Conservation (phyloP, 2,797 vertebrate genomes). For the Borostomias antarcticus region DNA sequence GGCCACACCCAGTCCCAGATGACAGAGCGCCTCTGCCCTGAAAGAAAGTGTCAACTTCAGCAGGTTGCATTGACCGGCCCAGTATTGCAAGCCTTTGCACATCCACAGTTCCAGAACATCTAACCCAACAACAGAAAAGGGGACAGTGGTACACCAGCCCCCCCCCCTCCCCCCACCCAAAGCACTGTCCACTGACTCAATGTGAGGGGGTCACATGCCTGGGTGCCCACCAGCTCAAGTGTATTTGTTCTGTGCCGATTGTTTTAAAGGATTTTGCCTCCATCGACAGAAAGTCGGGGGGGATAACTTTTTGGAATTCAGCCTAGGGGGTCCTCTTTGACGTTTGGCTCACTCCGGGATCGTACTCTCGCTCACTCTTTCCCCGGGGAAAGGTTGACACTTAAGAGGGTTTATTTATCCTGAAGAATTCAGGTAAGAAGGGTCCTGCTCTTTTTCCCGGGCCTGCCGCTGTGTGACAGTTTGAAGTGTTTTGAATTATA, state of each 20-base stretch:
- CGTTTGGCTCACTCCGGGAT: constrained; percentile 66
- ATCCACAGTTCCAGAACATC: constrained; percentile 79
- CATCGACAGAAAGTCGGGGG: constrained; percentile 81
- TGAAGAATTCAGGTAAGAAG: constrained; percentile 76
- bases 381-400: constrained; percentile 62
- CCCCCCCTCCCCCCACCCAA: constrained; percentile 34
- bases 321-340: constrained; percentile 76
- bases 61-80: constrained; percentile 78
- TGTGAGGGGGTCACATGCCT: constrained; percentile 63
- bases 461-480: background rate
- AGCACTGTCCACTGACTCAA: constrained; percentile 25
- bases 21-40: constrained; percentile 38
- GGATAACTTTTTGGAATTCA: constrained; percentile 83
- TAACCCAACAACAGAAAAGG: constrained; percentile 68
- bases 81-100: constrained; percentile 82
- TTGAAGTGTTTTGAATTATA: background rate
- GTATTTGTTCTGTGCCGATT: constrained; percentile 69
- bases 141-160: constrained; percentile 37
- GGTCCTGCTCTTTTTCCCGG: constrained; percentile 1
- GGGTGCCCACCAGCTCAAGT: constrained; percentile 57
- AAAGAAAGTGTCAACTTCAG: constrained; percentile 81
- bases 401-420: constrained; percentile 68
- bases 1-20: constrained; percentile 39
- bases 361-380: constrained; percentile 66
- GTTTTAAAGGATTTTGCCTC: constrained; percentile 82